Evolutionary conservation across 2,888 invertebrate genomes (phyloP).

Genomic region (Amphipyra berbera): DNA sequence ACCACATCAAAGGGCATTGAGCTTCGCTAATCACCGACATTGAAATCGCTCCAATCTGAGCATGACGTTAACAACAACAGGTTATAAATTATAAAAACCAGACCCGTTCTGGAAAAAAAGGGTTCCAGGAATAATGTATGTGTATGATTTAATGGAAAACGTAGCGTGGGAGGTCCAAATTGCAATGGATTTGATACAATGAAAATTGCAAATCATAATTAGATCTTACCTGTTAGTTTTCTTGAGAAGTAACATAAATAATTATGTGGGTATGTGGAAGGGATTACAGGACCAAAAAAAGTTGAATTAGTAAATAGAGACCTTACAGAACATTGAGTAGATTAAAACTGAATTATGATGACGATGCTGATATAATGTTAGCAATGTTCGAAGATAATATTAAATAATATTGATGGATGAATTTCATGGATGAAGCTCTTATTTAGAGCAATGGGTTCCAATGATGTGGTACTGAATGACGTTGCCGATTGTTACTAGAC

Average conservation of each 20-base stretch:
- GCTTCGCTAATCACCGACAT: constrained; percentile 8
- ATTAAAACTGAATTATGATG: background rate
- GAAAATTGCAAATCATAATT: constrained; percentile 24
- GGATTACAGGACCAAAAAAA: constrained; percentile 3
- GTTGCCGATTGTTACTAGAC: too few species aligned
- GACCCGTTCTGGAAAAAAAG: constrained; percentile 22
- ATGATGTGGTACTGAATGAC: too few species aligned
- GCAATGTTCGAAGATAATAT: too few species aligned
- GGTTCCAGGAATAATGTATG: constrained; percentile 1
- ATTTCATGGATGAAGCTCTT: too few species aligned
- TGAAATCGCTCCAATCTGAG: background rate
- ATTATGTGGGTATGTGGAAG: background rate
- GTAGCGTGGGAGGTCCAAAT: constrained; percentile 34
- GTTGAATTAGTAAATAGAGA: background rate
- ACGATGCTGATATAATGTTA: too few species aligned
- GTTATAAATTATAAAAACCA: background rate
- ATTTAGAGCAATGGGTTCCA: too few species aligned
- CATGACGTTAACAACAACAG: constrained; percentile 11
- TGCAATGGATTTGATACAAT: constrained; percentile 4
- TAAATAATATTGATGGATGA: too few species aligned
- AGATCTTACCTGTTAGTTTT: background rate
- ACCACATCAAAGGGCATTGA: constrained; percentile 3
- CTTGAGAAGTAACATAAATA: too few species aligned
- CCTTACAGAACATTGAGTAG: background rate
- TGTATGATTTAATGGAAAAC: constrained; percentile 4